These are phyloP conservation scores for Ephialtes manifestator DNA, from an alignment of 2,888 invertebrate genomes.

Conservation along the genomic window DNA sequence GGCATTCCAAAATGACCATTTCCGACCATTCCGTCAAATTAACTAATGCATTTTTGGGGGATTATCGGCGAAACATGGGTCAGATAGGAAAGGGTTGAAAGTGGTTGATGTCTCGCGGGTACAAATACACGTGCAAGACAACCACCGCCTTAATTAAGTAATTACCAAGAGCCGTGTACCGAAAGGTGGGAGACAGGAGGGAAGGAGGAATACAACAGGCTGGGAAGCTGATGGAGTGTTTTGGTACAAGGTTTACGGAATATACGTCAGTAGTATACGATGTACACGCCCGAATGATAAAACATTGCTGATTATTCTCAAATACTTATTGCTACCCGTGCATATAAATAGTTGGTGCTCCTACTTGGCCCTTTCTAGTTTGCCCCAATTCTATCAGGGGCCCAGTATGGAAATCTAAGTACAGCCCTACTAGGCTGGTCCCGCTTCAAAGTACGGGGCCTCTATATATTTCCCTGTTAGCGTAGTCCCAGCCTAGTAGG, in stretches of 20 bases:
- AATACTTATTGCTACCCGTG: background rate
- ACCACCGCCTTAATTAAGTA: slow-evolving; percentile 63
- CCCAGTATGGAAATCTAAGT: no score
- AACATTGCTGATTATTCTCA: background rate
- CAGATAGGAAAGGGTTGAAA: background rate
- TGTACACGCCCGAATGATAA: no score
- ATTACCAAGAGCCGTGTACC: slow-evolving; percentile 61
- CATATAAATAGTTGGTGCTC: no score
- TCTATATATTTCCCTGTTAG: no score
- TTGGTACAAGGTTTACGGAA: background rate
- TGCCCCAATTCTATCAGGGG: no score
- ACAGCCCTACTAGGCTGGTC: no score
- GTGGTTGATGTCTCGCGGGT: slow-evolving; percentile 13
- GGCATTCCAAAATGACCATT: background rate
- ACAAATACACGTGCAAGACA: slow-evolving; percentile 45
- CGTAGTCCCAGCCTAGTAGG: no score
- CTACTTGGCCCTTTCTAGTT: no score
- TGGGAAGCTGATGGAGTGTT: slow-evolving; percentile 2
- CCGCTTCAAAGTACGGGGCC: no score
- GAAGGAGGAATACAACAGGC: slow-evolving; percentile 17
- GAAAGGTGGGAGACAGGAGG: slow-evolving; percentile 14
- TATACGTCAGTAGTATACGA: background rate
- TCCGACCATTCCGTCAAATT: background rate
- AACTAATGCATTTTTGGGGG: background rate
- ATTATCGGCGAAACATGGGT: background rate